Conservation (phyloP, 37 sponge, comb jelly and placozoan genomes). For the Halisarca cf. caerulea region DNA sequence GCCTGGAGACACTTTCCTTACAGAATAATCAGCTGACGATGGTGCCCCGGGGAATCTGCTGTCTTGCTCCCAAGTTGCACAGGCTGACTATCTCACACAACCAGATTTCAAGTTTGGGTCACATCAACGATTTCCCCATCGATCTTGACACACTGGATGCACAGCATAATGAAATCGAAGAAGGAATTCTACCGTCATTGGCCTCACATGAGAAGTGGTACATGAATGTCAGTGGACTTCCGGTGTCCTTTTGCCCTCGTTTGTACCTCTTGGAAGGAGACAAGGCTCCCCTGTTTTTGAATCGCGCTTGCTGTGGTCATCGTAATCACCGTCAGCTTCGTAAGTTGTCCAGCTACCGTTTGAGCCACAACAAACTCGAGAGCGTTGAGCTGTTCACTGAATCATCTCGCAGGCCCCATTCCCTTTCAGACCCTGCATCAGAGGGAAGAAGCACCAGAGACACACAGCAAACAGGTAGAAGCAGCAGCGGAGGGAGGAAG, state of each 20-base stretch:
- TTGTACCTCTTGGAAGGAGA: conserved; percentile 1
- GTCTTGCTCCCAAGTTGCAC: conserved; percentile 72
- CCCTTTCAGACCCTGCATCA: neutral
- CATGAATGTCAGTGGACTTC: neutral
- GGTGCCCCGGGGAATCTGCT: conserved; percentile 59
- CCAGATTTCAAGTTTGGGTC: conserved; percentile 57
- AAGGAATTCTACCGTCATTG: conserved; percentile 44
- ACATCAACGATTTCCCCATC: conserved; percentile 63
- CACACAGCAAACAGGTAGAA: neutral
- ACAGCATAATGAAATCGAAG: conserved; percentile 47
- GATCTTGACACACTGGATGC: conserved; percentile 70
- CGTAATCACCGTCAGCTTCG: conserved; percentile 58
- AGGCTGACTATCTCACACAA: conserved; percentile 75
- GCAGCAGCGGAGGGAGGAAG: neutral
- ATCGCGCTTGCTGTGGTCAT: conserved; percentile 40
- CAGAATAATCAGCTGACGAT: conserved; percentile 57
- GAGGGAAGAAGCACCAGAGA: neutral
- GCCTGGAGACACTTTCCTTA: conserved; percentile 62
- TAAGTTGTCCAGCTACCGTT: conserved; percentile 54
- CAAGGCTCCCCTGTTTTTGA: neutral
- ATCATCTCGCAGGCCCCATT: neutral
- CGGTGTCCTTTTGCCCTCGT: neutral
- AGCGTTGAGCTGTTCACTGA: conserved; percentile 60
- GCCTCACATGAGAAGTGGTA: neutral
- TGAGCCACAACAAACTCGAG: conserved; percentile 60